Evolutionary conservation across 1,140 invertebrate species (phyloP).

Genomic region (Proales similis): DNA sequence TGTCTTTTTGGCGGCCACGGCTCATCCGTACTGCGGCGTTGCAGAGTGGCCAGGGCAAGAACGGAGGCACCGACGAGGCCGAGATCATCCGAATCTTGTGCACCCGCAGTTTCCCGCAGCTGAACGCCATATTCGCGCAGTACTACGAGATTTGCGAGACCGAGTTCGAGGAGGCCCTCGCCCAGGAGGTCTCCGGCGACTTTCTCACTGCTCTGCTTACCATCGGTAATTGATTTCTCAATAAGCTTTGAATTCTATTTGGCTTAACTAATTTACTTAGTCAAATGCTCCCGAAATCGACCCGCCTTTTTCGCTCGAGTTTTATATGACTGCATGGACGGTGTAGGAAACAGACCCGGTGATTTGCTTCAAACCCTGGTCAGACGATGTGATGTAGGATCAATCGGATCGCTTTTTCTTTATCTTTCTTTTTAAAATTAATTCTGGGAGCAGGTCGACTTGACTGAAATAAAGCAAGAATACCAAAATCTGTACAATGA

Average conservation of each 20-base stretch:
- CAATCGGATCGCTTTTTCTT: not conserved
- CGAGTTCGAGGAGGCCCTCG: constrained; percentile 3
- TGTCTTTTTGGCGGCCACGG: not conserved
- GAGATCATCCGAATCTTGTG: constrained; percentile 10
- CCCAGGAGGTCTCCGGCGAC: constrained; percentile 11
- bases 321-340: not conserved
- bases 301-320: constrained; percentile 15
- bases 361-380: constrained; percentile 25
- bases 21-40: not conserved
- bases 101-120: constrained; percentile 59
- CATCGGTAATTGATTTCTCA: constrained; percentile 15
- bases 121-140: constrained; percentile 62
- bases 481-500: constrained; percentile 1
- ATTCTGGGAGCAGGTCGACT: constrained; percentile 4
- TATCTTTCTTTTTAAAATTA: not conserved
- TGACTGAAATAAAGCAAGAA: constrained; percentile 28
- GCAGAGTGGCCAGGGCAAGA: constrained; percentile 15
- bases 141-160: constrained; percentile 60
- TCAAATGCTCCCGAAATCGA: constrained; percentile 13
- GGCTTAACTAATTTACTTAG: too few relatives aligned
- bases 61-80: constrained; percentile 35
- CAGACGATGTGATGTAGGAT: constrained; percentile 18
- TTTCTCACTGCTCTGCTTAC: constrained; percentile 3
- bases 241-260: not conserved
- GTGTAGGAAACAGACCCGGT: not conserved